Evolutionary conservation across 2,888 invertebrate genomes (phyloP), one percentile per base, ranked within the genome.

Genomic region (Nemoura dubitans): DNA sequence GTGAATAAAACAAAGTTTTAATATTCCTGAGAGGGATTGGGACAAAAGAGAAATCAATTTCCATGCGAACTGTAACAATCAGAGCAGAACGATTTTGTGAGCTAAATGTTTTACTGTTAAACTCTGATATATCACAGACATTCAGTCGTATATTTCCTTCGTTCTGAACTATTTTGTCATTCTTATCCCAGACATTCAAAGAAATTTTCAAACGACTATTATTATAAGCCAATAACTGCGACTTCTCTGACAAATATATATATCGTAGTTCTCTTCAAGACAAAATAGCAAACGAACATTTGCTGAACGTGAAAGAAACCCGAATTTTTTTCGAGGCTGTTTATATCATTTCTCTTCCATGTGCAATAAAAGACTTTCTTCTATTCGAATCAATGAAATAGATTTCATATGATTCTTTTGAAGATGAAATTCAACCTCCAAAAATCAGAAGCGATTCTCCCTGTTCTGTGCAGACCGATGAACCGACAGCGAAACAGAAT

Each of bases 241-340:
- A 59, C 59, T 59, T 59, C 21, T 21, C 3, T 59, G 59, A 59
- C 59, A 59, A 59, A 36, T n/a, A n/a, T n/a, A n/a, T 36, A 36
- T 10, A 6, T 10, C 59, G 59, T 7, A 10, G 59, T 16, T 59
- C 14, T 3, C 59, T 59, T 1, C 59, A 10, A 59, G 59, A 21
- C 59, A 59, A 59, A 59, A 59, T 59, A 59, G 59, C 59, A 59
- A 59, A 59, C 59, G 59, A 59, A 21, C 59, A 59, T 36, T 36
- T 36, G 36, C 10, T 36, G 21, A 21, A 21, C 1, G 14, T 59
- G 21, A 21, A 59, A 59, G 59, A 59, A 59, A 36, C 10, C 5
- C 36, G 59, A 59, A 7, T 59, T 59, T 59, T 59, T 59, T 14
- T 59, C 21, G 21, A 16, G 21, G 3, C 14, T 21, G 14, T 36